Evolutionary conservation across 2,888 invertebrate genomes (phyloP).

Genomic region (Cheilosia variabilis): DNA sequence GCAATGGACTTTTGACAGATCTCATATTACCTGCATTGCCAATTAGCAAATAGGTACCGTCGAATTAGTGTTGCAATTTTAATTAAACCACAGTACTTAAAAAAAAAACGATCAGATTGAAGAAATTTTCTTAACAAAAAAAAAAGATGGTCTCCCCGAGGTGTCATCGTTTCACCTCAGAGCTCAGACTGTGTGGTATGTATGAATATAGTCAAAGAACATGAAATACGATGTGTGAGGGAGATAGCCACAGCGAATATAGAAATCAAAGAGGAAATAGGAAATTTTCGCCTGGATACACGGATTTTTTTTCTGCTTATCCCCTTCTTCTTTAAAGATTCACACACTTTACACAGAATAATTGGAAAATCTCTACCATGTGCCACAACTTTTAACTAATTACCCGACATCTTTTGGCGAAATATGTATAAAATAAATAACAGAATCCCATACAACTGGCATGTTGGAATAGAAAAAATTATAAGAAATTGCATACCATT

Average conservation of each 20-base stretch:
- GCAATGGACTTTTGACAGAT: slow-evolving; percentile 11
- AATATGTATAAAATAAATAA: slow-evolving; percentile 7
- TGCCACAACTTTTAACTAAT: slow-evolving; percentile 17
- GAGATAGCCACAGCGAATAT: slow-evolving; percentile 44
- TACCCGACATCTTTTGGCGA: slow-evolving; percentile 9
- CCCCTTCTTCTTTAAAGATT: not conserved
- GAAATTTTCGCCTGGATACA: slow-evolving; percentile 72
- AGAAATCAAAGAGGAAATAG: slow-evolving; percentile 56
- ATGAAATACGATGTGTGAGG: slow-evolving; percentile 36
- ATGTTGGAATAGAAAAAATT: slow-evolving; percentile 13
- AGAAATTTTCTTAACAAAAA: slow-evolving; percentile 18
- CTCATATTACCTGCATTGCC: not conserved
- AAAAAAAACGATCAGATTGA: slow-evolving; percentile 7
- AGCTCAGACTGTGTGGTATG: slow-evolving; percentile 46
- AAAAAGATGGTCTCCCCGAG: slow-evolving; percentile 33
- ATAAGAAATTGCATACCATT: slow-evolving; percentile 66
- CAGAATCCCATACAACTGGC: not conserved
- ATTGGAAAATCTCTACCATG: slow-evolving; percentile 36
- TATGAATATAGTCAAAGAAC: slow-evolving; percentile 20
- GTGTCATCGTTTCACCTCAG: slow-evolving; percentile 63
- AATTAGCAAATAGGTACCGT: not conserved
- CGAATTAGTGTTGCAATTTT: slow-evolving; percentile 5
- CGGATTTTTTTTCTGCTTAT: slow-evolving; percentile 43
- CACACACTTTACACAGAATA: slow-evolving; percentile 26
- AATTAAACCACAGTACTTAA: not conserved